Conservation (phyloP, 2,888 invertebrate genomes). For the Spisula solida region DNA sequence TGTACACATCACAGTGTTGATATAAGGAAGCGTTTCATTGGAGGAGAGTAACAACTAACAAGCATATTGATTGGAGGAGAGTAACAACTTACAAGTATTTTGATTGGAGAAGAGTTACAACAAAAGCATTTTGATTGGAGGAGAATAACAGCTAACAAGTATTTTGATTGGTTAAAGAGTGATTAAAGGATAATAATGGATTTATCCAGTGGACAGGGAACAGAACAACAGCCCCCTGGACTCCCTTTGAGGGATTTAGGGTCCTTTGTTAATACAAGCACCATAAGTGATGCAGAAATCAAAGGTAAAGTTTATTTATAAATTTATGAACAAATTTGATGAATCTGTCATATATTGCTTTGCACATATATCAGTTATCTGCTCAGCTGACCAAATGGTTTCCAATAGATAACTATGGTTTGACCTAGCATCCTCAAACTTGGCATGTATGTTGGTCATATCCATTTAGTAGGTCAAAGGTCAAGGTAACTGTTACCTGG, state of each 20-base stretch:
- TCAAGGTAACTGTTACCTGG: too few species aligned
- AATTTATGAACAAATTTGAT: too few species aligned
- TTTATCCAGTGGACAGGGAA: neutral
- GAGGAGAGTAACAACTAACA: slow-evolving; percentile 25
- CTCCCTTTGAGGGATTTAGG: slow-evolving; percentile 82
- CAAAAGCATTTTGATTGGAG: slow-evolving; percentile 7
- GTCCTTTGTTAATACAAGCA: slow-evolving; percentile 76
- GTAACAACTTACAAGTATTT: neutral
- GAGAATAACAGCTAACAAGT: slow-evolving; percentile 10
- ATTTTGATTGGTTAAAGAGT: slow-evolving; percentile 15
- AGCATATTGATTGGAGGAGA: slow-evolving; percentile 27
- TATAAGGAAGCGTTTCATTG: slow-evolving; percentile 27
- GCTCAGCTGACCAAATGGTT: too few species aligned
- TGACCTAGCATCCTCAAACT: too few species aligned
- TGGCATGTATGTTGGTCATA: too few species aligned
- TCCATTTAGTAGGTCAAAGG: too few species aligned
- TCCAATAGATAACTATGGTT: too few species aligned
- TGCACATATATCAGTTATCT: too few species aligned
- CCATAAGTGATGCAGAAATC: slow-evolving; percentile 82
- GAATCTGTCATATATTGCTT: too few species aligned
- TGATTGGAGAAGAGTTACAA: slow-evolving; percentile 34
- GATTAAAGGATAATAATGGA: slow-evolving; percentile 20
- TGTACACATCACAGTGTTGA: neutral
- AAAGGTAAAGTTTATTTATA: slow-evolving; percentile 73
- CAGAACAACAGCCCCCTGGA: slow-evolving; percentile 40